These are phyloP conservation scores for Thecocarcelia acutangulata DNA, from an alignment of 2,888 invertebrate species.

Conservation along the genomic window DNA sequence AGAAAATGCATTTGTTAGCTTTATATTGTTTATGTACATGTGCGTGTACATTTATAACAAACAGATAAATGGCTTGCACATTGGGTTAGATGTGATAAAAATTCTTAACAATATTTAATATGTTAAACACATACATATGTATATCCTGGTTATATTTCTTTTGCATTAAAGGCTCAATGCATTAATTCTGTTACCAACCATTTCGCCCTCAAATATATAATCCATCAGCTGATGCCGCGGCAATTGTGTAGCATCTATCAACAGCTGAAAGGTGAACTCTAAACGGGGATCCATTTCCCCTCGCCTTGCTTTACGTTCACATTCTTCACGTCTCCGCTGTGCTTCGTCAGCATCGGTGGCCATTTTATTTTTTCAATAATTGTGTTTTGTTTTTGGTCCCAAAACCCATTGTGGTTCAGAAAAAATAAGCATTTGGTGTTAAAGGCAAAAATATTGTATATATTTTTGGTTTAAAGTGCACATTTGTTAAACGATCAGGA, in stretches of 20 bases:
- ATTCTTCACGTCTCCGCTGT: slow-evolving; percentile 92
- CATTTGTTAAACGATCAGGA: slow-evolving; percentile 36
- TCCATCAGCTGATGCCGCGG: slow-evolving; percentile 94
- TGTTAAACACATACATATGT: no score
- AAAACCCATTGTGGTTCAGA: slow-evolving; percentile 55
- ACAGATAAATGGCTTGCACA: no score
- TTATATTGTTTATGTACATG: no score
- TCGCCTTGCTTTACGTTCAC: slow-evolving; percentile 93
- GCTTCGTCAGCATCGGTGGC: slow-evolving; percentile 80
- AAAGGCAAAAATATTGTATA: slow-evolving; percentile 25
- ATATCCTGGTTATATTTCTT: no score
- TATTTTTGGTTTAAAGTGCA: slow-evolving; percentile 41
- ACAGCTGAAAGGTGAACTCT: slow-evolving; percentile 94
- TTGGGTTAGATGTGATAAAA: no score
- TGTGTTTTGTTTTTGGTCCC: slow-evolving; percentile 12
- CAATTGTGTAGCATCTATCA: slow-evolving; percentile 91
- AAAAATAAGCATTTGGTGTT: slow-evolving; percentile 55
- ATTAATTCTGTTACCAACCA: slow-evolving; percentile 87
- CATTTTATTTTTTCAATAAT: slow-evolving; percentile 66
- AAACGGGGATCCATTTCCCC: slow-evolving; percentile 96
- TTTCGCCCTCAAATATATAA: slow-evolving; percentile 93
- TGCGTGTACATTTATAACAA: no score
- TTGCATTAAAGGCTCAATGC: background rate
- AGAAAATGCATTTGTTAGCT: no score
- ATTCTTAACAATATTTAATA: no score